phyloP scores from a whole-genome alignment of 2,113 vertebrate species.

The Apodemus sylvaticus region DNA sequence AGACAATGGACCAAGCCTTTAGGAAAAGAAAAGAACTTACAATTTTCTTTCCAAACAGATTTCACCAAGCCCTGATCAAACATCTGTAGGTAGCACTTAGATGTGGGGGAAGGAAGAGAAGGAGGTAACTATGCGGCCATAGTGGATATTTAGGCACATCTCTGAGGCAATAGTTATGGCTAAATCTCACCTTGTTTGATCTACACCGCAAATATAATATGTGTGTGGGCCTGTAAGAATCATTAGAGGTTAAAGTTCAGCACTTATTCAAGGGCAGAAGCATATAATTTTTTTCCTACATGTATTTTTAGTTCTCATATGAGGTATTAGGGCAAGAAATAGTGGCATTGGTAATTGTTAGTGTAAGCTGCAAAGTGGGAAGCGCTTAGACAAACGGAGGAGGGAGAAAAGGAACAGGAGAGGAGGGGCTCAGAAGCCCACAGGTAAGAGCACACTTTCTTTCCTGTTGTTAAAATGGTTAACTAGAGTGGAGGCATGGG shows the following conservation, averaged over 20 bases:
- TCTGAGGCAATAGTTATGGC: not conserved
- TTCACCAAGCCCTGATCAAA: not conserved
- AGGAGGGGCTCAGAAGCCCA: not conserved
- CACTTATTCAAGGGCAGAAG: not conserved
- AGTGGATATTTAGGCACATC: accelerated
- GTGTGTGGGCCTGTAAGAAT: not conserved
- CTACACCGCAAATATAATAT: not conserved
- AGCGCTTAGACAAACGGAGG: not conserved
- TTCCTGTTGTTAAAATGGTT: not conserved
- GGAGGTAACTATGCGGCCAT: not conserved
- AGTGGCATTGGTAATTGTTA: not conserved
- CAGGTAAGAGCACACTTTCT: not conserved
- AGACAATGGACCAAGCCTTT: not conserved
- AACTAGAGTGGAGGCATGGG: not conserved
- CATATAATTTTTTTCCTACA: too few species aligned
- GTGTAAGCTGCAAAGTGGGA: not conserved
- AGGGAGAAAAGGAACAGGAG: not conserved
- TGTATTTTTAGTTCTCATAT: not conserved
- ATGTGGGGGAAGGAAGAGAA: not conserved
- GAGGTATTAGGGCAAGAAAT: not conserved
- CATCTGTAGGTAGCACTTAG: not conserved
- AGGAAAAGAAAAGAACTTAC: not conserved
- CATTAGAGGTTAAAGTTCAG: not conserved
- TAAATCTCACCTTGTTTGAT: not conserved
- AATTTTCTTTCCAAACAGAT: not conserved